Base-by-base conservation (phyloP, 64 coral and sea anemone genomes). In the Hydrozoanthus tunicans region DNA sequence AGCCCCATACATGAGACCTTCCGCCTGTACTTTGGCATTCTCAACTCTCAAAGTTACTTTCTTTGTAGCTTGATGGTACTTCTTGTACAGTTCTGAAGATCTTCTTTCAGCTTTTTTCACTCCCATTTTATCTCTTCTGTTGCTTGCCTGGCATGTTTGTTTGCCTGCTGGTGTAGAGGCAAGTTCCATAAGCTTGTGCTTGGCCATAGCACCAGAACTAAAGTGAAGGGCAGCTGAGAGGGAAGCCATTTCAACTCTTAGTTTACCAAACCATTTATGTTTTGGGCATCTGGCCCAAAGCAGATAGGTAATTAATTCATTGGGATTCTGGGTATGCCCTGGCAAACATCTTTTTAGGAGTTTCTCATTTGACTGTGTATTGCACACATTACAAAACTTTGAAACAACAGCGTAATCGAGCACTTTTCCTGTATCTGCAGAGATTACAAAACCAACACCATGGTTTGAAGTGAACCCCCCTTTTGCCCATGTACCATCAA, bases 401-500 rank as follows among this genome's bases (percentile, higher is more conserved):
- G 91, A 93, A 51, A 76, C 73, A 58, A 93, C 70, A 69, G 58
- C 81, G 78, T 69, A 58, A 17, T 80, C 82, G 64, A 93, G 23
- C 7, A 80, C 77, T 55, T 82, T 91, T 77, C 92, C 92, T 4
- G 92, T 93, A 20, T 88, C 92, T 73, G 83, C 64, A 6, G 83
- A 93, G 53, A 89, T 93, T 5, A 89, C 51, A 80, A 93, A 93
- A 10, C 83, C 83, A 79, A 89, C 66, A 12, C 92, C 91, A 92
- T 92, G 80, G 43, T 77, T 85, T 73, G 23, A 73, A 27, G 70
- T 85, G 57, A 92, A 92, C 13, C 91, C 91, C 25, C 69, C 26
- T 7, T 85, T 92, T 53, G 91, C 53, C 91, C 80, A 77, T 15
- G 66, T 92, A 52, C 90, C 79, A 72, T 91, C 63, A 91, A 81